Percentiles rank a stretch among this genome's conserved stretches.
Evolutionary conservation across 1,140 invertebrate genomes (phyloP).

Genomic region (Hirudo medicinalis): DNA sequence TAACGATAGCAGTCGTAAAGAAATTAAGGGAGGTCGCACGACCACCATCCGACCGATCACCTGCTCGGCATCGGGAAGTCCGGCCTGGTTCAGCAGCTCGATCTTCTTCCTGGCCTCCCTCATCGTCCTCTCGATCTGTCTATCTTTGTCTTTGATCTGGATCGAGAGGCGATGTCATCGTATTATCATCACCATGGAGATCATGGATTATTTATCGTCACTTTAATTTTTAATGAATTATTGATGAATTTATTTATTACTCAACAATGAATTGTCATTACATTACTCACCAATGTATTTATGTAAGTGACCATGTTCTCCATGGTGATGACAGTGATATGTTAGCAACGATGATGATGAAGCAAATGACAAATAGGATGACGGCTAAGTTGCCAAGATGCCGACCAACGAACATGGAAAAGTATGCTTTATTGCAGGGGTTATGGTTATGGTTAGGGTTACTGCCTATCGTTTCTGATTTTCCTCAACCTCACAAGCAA

Average conservation of each 20-base stretch:
- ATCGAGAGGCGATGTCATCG: background rate
- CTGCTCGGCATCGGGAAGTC: background rate
- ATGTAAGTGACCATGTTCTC: background rate
- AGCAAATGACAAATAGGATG: background rate
- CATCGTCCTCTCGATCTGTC: constrained; percentile 27
- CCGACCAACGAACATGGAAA: background rate
- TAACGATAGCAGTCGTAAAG: background rate
- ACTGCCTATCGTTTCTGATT: background rate
- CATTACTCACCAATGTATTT: no score
- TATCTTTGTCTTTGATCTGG: constrained; percentile 26
- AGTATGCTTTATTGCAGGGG: no score
- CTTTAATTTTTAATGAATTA: no score
- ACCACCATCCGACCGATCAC: constrained; percentile 3
- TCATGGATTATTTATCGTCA: no score
- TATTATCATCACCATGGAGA: no score
- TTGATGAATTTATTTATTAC: no score
- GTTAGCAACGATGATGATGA: background rate
- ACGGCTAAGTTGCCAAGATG: no score
- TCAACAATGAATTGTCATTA: no score
- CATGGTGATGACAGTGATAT: background rate
- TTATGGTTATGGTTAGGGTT: no score
- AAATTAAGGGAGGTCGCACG: background rate
- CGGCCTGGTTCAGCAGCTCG: constrained; percentile 11
- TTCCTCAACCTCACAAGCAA: constrained; percentile 27
- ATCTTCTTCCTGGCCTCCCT: constrained; percentile 25